A percentile compares a stretch with the other conserved stretches of the same genome.
phyloP scores from a whole-genome alignment of 2,888 invertebrate genomes.

The Noctua pronuba region DNA sequence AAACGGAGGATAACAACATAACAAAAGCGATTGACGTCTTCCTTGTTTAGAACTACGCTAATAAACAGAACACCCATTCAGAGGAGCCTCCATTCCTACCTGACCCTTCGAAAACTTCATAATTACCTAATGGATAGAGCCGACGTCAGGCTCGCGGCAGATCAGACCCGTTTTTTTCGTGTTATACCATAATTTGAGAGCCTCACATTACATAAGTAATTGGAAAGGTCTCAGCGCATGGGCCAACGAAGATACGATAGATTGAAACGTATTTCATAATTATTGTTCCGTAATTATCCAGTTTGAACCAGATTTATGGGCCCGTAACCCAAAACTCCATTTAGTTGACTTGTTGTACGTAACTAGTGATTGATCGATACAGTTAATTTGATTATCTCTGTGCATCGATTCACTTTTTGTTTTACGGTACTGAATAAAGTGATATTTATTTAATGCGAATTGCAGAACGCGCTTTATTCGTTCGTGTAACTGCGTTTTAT shows the following conservation, averaged over 20 bases:
- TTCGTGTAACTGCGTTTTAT: neutral
- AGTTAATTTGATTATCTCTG: constrained; percentile 59
- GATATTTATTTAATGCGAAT: constrained; percentile 34
- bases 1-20: constrained; percentile 54
- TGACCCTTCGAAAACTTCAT: constrained; percentile 71
- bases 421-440: constrained; percentile 28
- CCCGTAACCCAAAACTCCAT: constrained; percentile 76
- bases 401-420: constrained; percentile 48
- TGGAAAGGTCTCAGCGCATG: constrained; percentile 72
- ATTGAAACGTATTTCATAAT: constrained; percentile 80
- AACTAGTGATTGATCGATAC: constrained; percentile 68
- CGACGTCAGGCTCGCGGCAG: constrained; percentile 66
- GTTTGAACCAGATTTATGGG: constrained; percentile 77
- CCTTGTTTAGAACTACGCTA: constrained; percentile 60
- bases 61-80: constrained; percentile 61
- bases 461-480: constrained; percentile 14
- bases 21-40: constrained; percentile 62
- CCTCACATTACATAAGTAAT: constrained; percentile 77
- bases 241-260: constrained; percentile 71
- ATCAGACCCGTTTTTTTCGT: constrained; percentile 71
- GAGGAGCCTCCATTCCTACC: constrained; percentile 71
- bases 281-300: constrained; percentile 79
- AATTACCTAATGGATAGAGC: constrained; percentile 80
- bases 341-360: constrained; percentile 68
- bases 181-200: constrained; percentile 71